Evolutionary conservation across 2,113 vertebrate species (phyloP), one percentile per base, ranked within the genome.

Genomic region (Rallus limicola): DNA sequence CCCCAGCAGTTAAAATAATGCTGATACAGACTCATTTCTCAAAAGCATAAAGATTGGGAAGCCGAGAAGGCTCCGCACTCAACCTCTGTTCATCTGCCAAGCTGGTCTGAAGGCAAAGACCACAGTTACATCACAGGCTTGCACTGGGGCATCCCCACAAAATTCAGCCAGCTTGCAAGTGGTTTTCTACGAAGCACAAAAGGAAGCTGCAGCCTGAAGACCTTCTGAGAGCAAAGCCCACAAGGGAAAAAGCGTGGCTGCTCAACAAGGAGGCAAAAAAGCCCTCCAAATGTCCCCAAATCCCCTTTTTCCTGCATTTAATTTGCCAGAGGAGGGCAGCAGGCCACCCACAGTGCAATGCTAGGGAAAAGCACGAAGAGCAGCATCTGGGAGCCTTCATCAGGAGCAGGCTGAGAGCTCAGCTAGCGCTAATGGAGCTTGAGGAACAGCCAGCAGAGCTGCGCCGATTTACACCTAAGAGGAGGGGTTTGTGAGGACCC

Each of bases 371-470:
- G 42, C 25, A 7, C 88, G 55, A 38, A 90, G 28, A 96, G 56
- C 88, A 92, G 56, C 88, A 92, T 86, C 90, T 90, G 85, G 90
- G 91, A 95, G 58, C 7, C 82, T 76, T 92, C 90, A 79, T 3
- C 28, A 23, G 8, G 80, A 96, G 56, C 63, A 77, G 36, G 80
- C 71, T 88, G 33, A 53, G 50, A 58, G 52, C 87, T 76, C 82
- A 55, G 84, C n/a, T 5, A n/a, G n/a, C 1, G 6, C 75, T 78
- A 58, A 53, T 3, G 0, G 33, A 70, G 29, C 34, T 81, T 23
- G 7, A 3, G 6, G 9, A 78, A 55, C 26, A 59, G 85, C 34
- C 21, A 2, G 69, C 2, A 34, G 69, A 91, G 42, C 82, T 70
- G 68, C 0, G 0, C 34, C 53, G 88, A 81, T 87, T 79, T 93